Percentiles rank a stretch among this genome's conserved stretches.
Evolutionary conservation across 2,797 vertebrate genomes (phyloP).

Genomic region (Orientallactaga sibirica): DNA sequence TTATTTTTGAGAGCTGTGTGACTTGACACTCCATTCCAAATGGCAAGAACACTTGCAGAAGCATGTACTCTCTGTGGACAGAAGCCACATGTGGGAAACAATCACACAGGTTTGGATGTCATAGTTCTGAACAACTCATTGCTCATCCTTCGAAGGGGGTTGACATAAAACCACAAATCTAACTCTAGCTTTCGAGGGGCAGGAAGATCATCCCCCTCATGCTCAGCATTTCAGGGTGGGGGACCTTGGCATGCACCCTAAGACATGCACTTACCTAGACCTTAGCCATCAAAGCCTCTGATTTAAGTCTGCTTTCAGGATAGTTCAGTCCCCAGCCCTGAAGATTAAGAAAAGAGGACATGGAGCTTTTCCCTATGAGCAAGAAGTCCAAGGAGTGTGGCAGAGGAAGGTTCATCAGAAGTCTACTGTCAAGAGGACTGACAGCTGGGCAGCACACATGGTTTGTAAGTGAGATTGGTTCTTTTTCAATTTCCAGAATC

Average conservation of each 20-base stretch:
- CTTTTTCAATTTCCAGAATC: conserved; percentile 15
- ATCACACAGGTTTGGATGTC: not conserved
- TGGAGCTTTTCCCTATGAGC: not conserved
- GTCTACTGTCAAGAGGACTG: not conserved
- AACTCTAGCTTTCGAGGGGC: not conserved
- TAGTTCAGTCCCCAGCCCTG: not conserved
- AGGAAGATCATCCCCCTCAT: not conserved
- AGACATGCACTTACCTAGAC: not conserved
- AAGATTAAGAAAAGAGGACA: not conserved
- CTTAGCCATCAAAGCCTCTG: not conserved
- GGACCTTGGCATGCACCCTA: not conserved
- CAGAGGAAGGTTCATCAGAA: not conserved
- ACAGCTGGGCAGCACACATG: not conserved
- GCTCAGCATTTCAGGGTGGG: not conserved
- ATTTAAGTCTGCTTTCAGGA: not conserved
- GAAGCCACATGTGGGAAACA: not conserved
- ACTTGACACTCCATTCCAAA: conserved; percentile 23
- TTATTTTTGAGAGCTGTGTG: conserved; percentile 19
- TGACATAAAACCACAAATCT: not conserved
- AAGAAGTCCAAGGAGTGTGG: not conserved
- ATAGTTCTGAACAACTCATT: not conserved
- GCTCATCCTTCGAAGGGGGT: not conserved
- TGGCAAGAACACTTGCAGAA: conserved; percentile 38
- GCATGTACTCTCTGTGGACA: not conserved
- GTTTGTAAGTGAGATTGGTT: not conserved